phyloP scores from a whole-genome alignment of 2,888 invertebrate species.

The Limenitis arthemis region DNA sequence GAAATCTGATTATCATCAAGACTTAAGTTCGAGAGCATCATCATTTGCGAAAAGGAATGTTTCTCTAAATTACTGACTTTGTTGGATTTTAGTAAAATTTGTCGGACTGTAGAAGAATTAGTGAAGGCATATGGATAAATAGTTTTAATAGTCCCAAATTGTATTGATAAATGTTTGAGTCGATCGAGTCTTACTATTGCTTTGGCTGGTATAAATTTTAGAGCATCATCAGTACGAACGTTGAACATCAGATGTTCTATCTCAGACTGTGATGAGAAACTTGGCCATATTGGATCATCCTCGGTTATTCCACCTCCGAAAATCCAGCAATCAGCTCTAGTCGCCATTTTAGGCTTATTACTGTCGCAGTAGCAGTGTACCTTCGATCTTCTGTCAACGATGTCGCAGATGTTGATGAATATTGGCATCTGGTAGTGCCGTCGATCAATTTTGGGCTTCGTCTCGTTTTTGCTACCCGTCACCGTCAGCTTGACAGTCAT shows the following conservation, averaged over 20 bases:
- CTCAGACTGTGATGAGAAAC: conserved; percentile 80
- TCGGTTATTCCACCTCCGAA: conserved; percentile 73
- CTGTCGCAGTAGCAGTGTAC: conserved; percentile 67
- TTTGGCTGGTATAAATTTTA: conserved; percentile 80
- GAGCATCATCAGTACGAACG: conserved; percentile 77
- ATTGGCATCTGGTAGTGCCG: conserved; percentile 51
- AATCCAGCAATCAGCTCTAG: conserved; percentile 83
- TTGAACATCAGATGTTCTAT: conserved; percentile 79
- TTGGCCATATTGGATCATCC: conserved; percentile 81
- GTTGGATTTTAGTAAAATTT: conserved; percentile 79
- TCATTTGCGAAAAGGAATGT: conserved; percentile 82
- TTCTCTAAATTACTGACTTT: conserved; percentile 77
- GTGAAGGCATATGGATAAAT: conserved; percentile 83
- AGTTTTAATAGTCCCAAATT: conserved; percentile 80
- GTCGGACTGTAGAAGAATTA: conserved; percentile 78
- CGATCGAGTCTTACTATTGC: conserved; percentile 77
- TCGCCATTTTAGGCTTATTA: conserved; percentile 66
- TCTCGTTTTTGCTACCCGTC: conserved; percentile 57
- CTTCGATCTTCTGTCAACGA: conserved; percentile 57
- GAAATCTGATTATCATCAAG: conserved; percentile 83
- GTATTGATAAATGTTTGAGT: conserved; percentile 78
- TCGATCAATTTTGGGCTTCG: conserved; percentile 46
- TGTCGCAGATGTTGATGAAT: conserved; percentile 63
- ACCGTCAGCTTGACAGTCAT: conserved; percentile 55
- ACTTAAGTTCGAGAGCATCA: conserved; percentile 77